Evolutionary conservation across 2,888 invertebrate species (phyloP), one percentile per base, ranked within the genome.

Genomic region (Apeira syringaria): DNA sequence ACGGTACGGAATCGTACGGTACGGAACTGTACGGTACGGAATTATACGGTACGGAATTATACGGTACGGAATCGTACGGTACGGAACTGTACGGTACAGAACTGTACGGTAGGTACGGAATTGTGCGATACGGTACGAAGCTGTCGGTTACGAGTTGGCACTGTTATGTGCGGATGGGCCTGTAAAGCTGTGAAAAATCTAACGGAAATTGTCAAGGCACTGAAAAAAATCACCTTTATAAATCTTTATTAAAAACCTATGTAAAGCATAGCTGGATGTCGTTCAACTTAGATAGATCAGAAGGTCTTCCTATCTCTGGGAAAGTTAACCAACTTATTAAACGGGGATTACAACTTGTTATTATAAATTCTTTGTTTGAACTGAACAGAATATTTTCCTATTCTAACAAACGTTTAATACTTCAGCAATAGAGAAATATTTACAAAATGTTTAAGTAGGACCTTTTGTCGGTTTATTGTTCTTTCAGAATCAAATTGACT

Each of bases 341-440:
- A 57, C 45, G 40, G 42, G 55, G 55, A 54, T 56, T 56, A 51
- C 50, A 61, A 56, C 53, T 59, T 57, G 33, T 50, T 53, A 53
- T 53, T 52, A 46, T 58, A 56, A n/a, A 54, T 61, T 57, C 57
- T 56, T 59, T 59, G 48, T 39, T n/a, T 35, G 48, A 59, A 53
- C 52, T 56, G 11, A 20, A 38, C 42, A 24, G 27, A 47, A 49
- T 38, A 49, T 38, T 50, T 53, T 35, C 39, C 42, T 47, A 40
- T 20, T 8, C 15, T 7, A 3, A 7, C 18, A 18, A 18, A 18
- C 18, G 37, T 33, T 28, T 27, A 55, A 47, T 47, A 34, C 9
- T 30, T 30, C n/a, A 18, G 22, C 8, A 24, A 25, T 9, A n/a
- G 25, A 24, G 15, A 40, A 29, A 31, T 39, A 39, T 34, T 34